Conservation (phyloP, 2,113 vertebrate species). For the Balaeniceps rex region DNA sequence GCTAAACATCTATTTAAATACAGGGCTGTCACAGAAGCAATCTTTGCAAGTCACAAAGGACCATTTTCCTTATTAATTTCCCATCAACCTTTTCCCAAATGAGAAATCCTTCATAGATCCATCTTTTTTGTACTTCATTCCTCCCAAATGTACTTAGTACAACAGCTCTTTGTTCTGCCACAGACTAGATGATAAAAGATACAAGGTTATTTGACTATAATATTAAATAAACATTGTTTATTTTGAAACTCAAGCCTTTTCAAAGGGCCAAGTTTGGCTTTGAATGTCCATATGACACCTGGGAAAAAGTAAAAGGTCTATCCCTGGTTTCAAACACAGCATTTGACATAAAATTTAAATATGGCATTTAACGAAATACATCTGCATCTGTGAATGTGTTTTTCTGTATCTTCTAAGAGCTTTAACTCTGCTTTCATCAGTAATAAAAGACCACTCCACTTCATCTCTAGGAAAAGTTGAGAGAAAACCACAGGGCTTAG, state of each 20-base stretch:
- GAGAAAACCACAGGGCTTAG: neutral
- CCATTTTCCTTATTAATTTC: neutral
- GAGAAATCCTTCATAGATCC: neutral
- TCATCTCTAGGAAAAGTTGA: neutral
- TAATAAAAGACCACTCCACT: neutral
- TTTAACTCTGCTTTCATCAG: neutral
- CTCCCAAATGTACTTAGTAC: neutral
- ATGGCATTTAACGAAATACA: neutral
- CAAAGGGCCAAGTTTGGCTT: neutral
- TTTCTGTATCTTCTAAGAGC: neutral
- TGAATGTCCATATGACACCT: neutral
- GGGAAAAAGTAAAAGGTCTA: neutral
- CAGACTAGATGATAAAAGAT: neutral
- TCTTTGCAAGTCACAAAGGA: neutral
- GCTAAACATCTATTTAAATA: neutral
- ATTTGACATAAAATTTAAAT: neutral
- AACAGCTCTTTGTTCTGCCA: neutral
- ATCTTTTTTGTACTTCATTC: neutral
- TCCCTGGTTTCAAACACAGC: neutral
- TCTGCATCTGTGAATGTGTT: neutral
- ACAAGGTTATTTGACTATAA: neutral
- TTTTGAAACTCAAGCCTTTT: neutral
- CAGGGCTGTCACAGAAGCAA: neutral
- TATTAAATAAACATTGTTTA: neutral
- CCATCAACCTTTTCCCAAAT: neutral